These are phyloP conservation scores for Oedothorax gibbosus DNA, from an alignment of 1,140 invertebrate genomes.

Conservation along the genomic window DNA sequence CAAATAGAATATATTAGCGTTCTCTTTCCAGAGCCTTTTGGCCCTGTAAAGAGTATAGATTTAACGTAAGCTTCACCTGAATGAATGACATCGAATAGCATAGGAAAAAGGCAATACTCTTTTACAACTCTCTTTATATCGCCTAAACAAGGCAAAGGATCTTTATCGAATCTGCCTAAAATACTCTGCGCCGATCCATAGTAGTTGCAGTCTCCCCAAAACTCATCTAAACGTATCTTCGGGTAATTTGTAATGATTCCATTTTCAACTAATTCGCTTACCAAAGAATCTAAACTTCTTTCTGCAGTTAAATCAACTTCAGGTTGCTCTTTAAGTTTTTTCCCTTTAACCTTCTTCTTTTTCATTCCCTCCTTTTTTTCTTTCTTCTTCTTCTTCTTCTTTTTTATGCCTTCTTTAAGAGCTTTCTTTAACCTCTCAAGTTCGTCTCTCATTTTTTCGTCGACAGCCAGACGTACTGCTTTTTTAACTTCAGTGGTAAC, in stretches of 20 bases:
- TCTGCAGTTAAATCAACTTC: conserved; percentile 97
- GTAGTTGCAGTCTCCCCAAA: conserved; percentile 37
- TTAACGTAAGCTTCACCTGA: conserved; percentile 76
- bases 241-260: conserved; percentile 74
- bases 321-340: conserved; percentile 85
- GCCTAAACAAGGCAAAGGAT: conserved; percentile 77
- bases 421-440: not conserved
- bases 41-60: conserved; percentile 85
- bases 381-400: not conserved
- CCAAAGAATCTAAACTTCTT: conserved; percentile 86
- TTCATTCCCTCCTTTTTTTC: conserved; percentile 74
- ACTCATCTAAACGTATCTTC: conserved; percentile 8
- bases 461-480: conserved; percentile 6
- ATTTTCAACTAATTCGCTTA: conserved; percentile 90
- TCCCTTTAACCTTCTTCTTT: conserved; percentile 70
- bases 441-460: conserved; percentile 49
- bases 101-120: conserved; percentile 90
- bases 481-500: conserved; percentile 12
- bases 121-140: conserved; percentile 87
- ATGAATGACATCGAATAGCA: conserved; percentile 67
- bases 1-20: conserved; percentile 89
- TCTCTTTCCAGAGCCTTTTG: conserved; percentile 87
- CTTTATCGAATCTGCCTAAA: conserved; percentile 57
- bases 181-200: conserved; percentile 3
- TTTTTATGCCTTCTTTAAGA: conserved; percentile 7